These are phyloP conservation scores for Odontomachus brunneus DNA, from an alignment of 1,140 invertebrate species.

Conservation along the genomic window DNA sequence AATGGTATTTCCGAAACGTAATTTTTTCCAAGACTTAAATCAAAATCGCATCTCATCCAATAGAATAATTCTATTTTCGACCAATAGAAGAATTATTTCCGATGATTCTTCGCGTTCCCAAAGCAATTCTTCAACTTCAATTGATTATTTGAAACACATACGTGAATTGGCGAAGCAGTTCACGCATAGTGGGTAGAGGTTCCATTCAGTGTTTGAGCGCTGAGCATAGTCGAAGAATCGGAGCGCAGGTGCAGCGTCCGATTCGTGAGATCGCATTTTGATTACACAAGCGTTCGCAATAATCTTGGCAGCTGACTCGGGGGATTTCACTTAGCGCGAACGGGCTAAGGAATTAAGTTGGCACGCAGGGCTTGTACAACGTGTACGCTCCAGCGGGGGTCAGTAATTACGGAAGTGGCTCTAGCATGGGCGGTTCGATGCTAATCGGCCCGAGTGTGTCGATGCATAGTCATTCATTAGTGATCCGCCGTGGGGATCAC, in stretches of 20 bases:
- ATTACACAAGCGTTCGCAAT: slow-evolving; percentile 60
- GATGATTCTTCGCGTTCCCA: too few species aligned
- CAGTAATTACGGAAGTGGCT: slow-evolving; percentile 67
- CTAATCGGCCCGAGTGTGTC: slow-evolving; percentile 62
- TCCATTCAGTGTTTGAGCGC: not conserved
- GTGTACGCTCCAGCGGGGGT: slow-evolving; percentile 44
- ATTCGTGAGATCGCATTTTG: slow-evolving; percentile 61
- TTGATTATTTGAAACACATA: not conserved
- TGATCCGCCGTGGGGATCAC: slow-evolving; percentile 25
- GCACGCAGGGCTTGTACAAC: slow-evolving; percentile 48
- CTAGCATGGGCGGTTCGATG: slow-evolving; percentile 39
- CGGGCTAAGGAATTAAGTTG: slow-evolving; percentile 65
- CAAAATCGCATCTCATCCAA: too few species aligned
- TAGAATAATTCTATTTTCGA: too few species aligned
- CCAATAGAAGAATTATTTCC: too few species aligned
- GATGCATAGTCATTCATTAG: slow-evolving; percentile 64
- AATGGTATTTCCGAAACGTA: too few species aligned
- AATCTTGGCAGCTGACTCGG: slow-evolving; percentile 33
- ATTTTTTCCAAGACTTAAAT: too few species aligned
- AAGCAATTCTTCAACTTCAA: too few species aligned
- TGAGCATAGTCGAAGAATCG: not conserved
- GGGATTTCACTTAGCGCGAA: slow-evolving; percentile 18
- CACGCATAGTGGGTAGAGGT: not conserved
- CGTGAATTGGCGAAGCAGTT: not conserved
- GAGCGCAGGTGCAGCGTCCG: not conserved